Base-by-base conservation (phyloP, 2,888 invertebrate species). In the Leptopterna dolabrata region DNA sequence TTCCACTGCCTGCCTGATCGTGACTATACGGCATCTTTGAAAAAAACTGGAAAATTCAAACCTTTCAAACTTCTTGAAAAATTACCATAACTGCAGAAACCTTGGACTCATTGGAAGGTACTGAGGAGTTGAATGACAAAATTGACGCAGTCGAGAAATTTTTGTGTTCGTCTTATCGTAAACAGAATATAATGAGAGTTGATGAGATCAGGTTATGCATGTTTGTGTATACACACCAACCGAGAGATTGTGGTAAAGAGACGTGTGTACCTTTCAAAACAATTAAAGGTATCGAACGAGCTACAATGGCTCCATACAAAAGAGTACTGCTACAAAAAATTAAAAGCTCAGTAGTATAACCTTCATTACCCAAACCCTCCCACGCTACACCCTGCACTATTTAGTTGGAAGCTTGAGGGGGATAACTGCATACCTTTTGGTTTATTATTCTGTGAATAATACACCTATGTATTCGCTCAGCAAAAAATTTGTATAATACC, bases 1-100 rank as follows among this genome's bases (percentile, higher is more conserved):
- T 47, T 86, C 16, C 86, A 86, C 24, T 81, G 45, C 3, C 30
- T 86, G 27, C 84, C 86, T 14, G 86, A 80, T 7, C 45, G 86
- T 82, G 81, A 87, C 19, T 87, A 87, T 19, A 81, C 55, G 11
- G 41, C 86, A 51, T 29, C 80, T 4, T 86, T 83, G 55, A 29
- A 30, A 29, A 13, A 51, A 27, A 80, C 51, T 16, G 86, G 51
- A 0, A 86, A 81, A 55, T 27, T 16, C 16, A 81, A 86, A 47
- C 86, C 86, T 19, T 55, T 86, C 14, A 82, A 4, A 13, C 19
- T 16, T 27, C 14, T 82, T 24, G n/a, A 19, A 51, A 36, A n/a
- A n/a, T n/a, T n/a, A n/a, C n/a, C n/a, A n/a, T n/a, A n/a, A n/a
- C n/a, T n/a, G n/a, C n/a, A n/a, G n/a, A n/a, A n/a, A n/a, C n/a